A percentile compares a stretch with the other conserved stretches of the same genome.
These are phyloP conservation scores for Halesus radiatus DNA, from an alignment of 1,140 invertebrate species.

Conservation along the genomic window DNA sequence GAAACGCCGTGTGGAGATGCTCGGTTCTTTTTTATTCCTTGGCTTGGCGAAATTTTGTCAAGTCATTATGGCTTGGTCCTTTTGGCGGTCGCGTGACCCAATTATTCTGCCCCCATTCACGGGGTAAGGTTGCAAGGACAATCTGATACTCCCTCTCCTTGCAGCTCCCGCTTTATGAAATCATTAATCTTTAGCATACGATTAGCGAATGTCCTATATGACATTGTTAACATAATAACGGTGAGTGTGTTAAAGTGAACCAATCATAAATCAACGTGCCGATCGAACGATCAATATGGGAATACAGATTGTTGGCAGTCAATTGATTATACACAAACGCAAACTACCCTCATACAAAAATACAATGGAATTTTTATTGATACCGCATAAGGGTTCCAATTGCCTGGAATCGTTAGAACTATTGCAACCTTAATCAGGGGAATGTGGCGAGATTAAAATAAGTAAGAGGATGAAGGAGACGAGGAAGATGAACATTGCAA, in stretches of 20 bases:
- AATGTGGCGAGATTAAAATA: no score
- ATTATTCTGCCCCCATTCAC: constrained; percentile 44
- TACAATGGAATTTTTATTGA: no score
- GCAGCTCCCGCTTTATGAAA: constrained; percentile 1
- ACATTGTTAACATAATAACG: constrained; percentile 5
- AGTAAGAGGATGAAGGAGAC: no score
- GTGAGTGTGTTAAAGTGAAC: not conserved
- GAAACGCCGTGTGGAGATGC: not conserved
- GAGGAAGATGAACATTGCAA: no score
- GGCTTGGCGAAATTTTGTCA: not conserved
- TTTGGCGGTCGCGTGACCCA: constrained; percentile 42
- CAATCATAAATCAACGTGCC: no score
- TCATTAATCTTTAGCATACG: constrained; percentile 37
- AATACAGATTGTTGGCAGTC: no score
- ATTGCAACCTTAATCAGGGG: no score
- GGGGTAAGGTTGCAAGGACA: constrained; percentile 34
- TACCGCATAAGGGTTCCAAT: no score
- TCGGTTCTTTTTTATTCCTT: not conserved
- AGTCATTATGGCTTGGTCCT: not conserved
- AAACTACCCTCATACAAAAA: no score
- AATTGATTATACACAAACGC: no score
- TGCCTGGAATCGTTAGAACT: no score
- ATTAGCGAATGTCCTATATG: constrained; percentile 9
- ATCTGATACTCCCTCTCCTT: constrained; percentile 34
- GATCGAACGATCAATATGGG: no score